Evolutionary conservation across 2,888 invertebrate genomes (phyloP), one percentile per base, ranked within the genome.

Genomic region (Eledone cirrhosa): DNA sequence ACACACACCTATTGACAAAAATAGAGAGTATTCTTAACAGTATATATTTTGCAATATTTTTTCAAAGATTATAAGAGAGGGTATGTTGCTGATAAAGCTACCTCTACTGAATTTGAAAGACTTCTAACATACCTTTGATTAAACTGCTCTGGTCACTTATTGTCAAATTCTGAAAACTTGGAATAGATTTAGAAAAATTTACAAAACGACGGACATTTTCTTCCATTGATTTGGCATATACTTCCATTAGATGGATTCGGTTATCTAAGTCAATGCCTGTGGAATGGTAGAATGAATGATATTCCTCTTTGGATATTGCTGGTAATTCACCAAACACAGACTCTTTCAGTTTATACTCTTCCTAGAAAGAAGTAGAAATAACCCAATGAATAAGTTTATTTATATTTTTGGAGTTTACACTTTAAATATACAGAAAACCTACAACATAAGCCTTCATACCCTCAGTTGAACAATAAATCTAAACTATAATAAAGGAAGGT

Each of bases 181-280:
- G 90, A 53, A 90, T 81, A 22, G 84, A 80, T 80, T 90, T 90
- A 22, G 88, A 88, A 80, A 88, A 90, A 63, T 82, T 78, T 24
- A 90, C 88, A 80, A 87, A 87, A 33, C 85, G 84, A 53, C 85
- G 85, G 48, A 90, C 85, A 41, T 85, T 87, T 19, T 83, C 83
- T 77, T 89, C 89, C 78, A 89, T 84, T 74, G 86, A 85, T 0
- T 83, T 81, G 22, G 87, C 83, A 78, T 86, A 85, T 31, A 83
- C 80, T 22, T 82, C 80, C 79, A 88, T 82, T 82, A 87, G 79
- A 33, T 85, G 85, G 41, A 84, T 82, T n/a, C 90, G 79, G 14
- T 88, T 87, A 78, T 90, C 90, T 2, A 90, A 79, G 78, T 90
- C 90, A 33, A 90, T 86, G 1, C 90, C 90, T n/a, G 90, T 90